These are phyloP conservation scores for Tanytarsus gracilentus DNA, from an alignment of 2,888 invertebrate species.

Conservation along the genomic window DNA sequence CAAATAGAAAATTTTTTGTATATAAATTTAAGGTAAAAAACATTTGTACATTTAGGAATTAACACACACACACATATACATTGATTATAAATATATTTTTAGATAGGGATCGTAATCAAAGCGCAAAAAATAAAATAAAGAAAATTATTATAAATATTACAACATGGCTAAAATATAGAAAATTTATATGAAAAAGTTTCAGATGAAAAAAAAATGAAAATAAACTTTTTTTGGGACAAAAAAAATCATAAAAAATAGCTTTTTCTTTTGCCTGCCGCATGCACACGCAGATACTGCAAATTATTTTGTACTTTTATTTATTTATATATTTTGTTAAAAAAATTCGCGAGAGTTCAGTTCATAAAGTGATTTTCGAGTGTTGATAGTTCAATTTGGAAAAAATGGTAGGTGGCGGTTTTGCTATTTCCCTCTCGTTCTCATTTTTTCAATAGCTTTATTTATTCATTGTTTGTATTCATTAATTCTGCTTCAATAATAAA, in stretches of 20 bases:
- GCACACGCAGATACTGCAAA: no score
- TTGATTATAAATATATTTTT: conserved; percentile 4
- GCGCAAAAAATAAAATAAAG: no score
- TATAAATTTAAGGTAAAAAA: neutral
- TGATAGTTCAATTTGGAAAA: no score
- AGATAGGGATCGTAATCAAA: conserved; percentile 7
- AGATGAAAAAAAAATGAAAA: conserved; percentile 2
- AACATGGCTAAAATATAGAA: conserved; percentile 8
- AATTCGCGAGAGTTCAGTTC: no score
- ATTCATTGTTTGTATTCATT: no score
- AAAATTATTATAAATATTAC: neutral
- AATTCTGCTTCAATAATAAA: no score
- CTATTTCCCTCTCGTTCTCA: no score
- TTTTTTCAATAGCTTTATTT: no score
- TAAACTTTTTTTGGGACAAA: neutral
- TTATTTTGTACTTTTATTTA: no score
- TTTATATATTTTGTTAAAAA: no score
- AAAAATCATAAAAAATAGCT: neutral
- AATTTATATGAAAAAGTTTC: conserved; percentile 6
- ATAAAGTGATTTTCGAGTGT: no score
- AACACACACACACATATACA: neutral
- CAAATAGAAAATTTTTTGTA: neutral
- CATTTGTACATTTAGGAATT: conserved; percentile 3
- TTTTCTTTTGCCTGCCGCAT: neutral
- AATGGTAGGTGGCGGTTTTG: no score